Base-by-base conservation (phyloP, 2,113 vertebrate genomes). In the Pao palembangensis region DNA sequence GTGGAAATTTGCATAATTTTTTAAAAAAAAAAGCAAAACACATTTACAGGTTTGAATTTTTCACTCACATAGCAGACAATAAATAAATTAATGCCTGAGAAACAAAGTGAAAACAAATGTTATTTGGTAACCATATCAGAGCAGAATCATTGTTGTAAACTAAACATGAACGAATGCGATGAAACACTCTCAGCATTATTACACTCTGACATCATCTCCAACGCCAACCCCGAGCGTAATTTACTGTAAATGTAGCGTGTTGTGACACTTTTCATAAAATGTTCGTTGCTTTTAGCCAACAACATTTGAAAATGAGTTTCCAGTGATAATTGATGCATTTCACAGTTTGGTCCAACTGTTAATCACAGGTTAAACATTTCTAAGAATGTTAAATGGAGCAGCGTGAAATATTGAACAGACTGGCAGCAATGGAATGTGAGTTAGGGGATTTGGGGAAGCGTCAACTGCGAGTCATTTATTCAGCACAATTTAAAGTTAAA, bases 241-340 rank as follows among this genome's bases (percentile, higher is more conserved):
- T 67, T 53, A 52, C 34, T 11, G 3, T 47, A 16, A 69, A 58
- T 52, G 20, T 59, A 58, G 50, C 60, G 18, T 55, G 41, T 55
- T 18, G 17, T 67, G 54, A 75, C 51, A 19, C 23, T 51, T 78
- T 67, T 51, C 62, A 61, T 68, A 14, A 67, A 64, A 56, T 55
- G 3, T 47, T 23, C n/a, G 18, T 55, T 2, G 21, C 46, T 76
- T 55, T 61, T 48, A 52, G 44, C 50, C 25, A 70, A 19, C 20
- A 66, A 66, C 49, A 51, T 46, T 51, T 38, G 1, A 54, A 60
- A 71, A 55, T 17, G 61, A 53, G 21, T 43, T 47, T 38, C n/a
- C 16, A 52, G 10, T 13, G 18, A 64, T 38, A 38, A 8, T 38
- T 38, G 8, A 38, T 38, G 34, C 11, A 12, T 38, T 38, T 38